Evolutionary conservation across 2,113 vertebrate genomes (phyloP), one percentile per base, ranked within the genome.

Genomic region (Corythornis vintsioides): DNA sequence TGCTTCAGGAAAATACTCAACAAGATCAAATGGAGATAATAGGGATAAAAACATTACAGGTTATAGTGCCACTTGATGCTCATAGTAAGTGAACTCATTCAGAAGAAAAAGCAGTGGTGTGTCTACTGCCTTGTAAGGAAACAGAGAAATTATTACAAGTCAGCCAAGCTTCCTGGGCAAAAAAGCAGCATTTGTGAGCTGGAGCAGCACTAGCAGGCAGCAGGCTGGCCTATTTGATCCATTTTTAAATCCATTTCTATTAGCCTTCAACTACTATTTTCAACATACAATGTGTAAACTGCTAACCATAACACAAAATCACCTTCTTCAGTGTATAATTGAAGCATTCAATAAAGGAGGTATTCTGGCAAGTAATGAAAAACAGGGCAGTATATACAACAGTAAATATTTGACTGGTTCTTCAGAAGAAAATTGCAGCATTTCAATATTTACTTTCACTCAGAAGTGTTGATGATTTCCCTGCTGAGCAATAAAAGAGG

Each of bases 371-470:
- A 96, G 90, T 79, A 89, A 87, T 88, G 79, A 91, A 94, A 96
- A 95, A 92, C 66, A 65, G 5, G 86, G 53, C 22, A 9, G 29
- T 77, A 82, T 29, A 73, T 79, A 22, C 65, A 86, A 88, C 88
- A 91, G 92, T 92, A 95, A 97, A 96, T 96, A 97, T 96, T 95
- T 94, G 75, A 92, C 92, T 93, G 45, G 70, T 80, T 96, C 89
- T 89, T 95, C 83, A 74, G 75, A 81, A 85, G 93, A 77, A 83
- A 84, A 77, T 79, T 86, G 74, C 80, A 93, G 93, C 83, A 96
- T 97, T 97, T 94, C 96, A 95, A 80, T 94, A 95, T 94, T 97
- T 97, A 95, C 84, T 97, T 88, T 70, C 75, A 90, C 74, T 96
- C 53, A 61, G 66, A 92, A 95, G n/a, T 65, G 69, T 73, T 94